Evolutionary conservation across 2,888 invertebrate genomes (phyloP).

Genomic region (Leistus spinibarbis): DNA sequence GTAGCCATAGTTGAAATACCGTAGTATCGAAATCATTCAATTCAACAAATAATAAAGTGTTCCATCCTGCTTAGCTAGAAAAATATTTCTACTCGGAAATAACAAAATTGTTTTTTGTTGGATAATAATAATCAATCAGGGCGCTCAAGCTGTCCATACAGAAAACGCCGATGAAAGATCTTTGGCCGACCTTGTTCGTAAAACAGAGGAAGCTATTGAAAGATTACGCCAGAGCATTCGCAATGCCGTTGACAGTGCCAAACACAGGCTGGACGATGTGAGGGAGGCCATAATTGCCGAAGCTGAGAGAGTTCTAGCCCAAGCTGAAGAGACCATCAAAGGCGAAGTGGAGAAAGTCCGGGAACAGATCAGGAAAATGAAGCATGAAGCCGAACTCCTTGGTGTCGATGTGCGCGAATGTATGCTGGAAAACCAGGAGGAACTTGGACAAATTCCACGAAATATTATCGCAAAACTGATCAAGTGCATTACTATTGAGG

Average conservation of each 20-base stretch:
- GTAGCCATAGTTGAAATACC: too few relatives aligned
- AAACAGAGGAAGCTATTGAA: constrained; percentile 18
- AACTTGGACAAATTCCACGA: constrained; percentile 5
- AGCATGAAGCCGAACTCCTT: constrained; percentile 29
- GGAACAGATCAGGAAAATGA: constrained; percentile 19
- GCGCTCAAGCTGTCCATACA: background rate
- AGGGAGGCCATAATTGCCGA: background rate
- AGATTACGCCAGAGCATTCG: background rate
- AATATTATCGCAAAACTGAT: constrained; percentile 6
- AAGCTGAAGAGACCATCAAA: constrained; percentile 23
- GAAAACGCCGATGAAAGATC: constrained; percentile 7
- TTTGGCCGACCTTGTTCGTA: background rate
- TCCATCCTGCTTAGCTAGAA: too few relatives aligned
- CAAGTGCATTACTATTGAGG: constrained; percentile 9
- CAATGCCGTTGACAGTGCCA: background rate
- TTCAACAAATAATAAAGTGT: too few relatives aligned
- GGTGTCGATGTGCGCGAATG: constrained; percentile 41
- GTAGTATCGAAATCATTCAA: too few relatives aligned
- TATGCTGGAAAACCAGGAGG: constrained; percentile 11
- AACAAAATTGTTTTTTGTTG: background rate
- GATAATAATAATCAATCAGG: background rate
- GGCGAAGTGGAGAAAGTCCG: constrained; percentile 17
- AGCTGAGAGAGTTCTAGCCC: constrained; percentile 9
- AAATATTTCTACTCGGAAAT: background rate
- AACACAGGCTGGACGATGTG: background rate